Base-by-base conservation (phyloP, 2,888 invertebrate species). In the Trypoxylon attenuatum region DNA sequence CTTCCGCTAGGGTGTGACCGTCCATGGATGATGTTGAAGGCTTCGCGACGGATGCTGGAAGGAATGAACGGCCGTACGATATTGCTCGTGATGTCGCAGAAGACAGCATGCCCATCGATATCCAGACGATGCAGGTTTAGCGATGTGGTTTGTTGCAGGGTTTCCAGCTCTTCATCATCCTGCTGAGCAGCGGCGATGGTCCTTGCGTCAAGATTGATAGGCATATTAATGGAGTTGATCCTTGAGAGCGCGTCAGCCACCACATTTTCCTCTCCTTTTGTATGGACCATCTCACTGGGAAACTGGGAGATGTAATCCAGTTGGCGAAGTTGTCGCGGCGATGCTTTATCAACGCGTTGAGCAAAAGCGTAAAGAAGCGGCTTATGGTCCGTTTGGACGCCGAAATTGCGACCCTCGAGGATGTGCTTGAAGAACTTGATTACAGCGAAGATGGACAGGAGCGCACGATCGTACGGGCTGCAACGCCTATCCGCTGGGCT, bases 1-100 rank as follows among this genome's bases (percentile, higher is more conserved):
- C 23, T 5, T 2, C 29, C 19, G 15, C 47, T 47, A 1, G 47
- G 42, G n/a, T 49, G 55, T 27, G 42, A 39, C 0, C 46, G 22
- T 10, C 47, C 41, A 13, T 56, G 47, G n/a, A 49, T 18, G 5
- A 18, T 15, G 10, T 47, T 15, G 15, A 56, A 49, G 22, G 33
- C 33, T 49, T 27, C 27, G 1, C 27, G 27, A 8, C 27, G 5
- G 27, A 27, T 27, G 5, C 10, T 10, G 10, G 27, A 5, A 27
- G 27, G 27, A 27, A 27, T 27, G 2, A 27, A 27, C 27, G 27
- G 1, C 10, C 27, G 5, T 10, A 27, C 27, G 27, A 27, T 10
- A 27, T 10, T 10, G 2, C 10, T 27, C 27, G 27, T 8, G 2
- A 27, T 27, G 27, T 27, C 27, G 27, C 27, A 27, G 27, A 27